Evolutionary conservation across 2,797 vertebrate species (phyloP).

Genomic region (Phataginus tetradactyla): DNA sequence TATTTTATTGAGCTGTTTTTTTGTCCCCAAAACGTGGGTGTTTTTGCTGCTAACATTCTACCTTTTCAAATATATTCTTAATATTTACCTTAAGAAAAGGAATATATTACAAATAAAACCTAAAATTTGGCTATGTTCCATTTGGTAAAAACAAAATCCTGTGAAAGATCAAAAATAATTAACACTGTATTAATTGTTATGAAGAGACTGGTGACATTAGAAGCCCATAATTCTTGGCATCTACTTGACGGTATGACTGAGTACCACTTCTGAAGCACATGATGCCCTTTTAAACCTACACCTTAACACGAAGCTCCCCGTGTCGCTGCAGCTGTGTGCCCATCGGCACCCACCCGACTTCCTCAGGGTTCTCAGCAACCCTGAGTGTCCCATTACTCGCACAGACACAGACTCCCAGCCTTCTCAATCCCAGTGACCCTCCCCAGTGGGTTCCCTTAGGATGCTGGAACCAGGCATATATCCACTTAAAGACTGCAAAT

Average conservation of each 20-base stretch:
- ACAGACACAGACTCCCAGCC: not conserved
- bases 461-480: not conserved
- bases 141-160: not conserved
- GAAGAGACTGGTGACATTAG: too few relatives aligned
- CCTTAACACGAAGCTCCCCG: rapidly evolving
- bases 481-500: not conserved
- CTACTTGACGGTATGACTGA: rapidly evolving
- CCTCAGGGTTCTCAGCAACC: not conserved
- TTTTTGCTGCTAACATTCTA: not conserved
- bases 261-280: too few relatives aligned
- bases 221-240: not conserved
- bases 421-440: not conserved
- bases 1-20: not conserved
- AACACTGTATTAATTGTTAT: not conserved
- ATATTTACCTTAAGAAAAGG: not conserved
- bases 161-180: not conserved
- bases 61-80: constrained; percentile 4
- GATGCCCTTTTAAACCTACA: not conserved
- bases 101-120: not conserved
- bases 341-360: too few relatives aligned
- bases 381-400: too few relatives aligned
- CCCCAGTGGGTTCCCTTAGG: rapidly evolving
- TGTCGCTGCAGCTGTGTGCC: not conserved
- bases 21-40: not conserved
- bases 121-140: not conserved